phyloP scores from a whole-genome alignment of 1,140 invertebrate genomes.

The Bombus balteatus region DNA sequence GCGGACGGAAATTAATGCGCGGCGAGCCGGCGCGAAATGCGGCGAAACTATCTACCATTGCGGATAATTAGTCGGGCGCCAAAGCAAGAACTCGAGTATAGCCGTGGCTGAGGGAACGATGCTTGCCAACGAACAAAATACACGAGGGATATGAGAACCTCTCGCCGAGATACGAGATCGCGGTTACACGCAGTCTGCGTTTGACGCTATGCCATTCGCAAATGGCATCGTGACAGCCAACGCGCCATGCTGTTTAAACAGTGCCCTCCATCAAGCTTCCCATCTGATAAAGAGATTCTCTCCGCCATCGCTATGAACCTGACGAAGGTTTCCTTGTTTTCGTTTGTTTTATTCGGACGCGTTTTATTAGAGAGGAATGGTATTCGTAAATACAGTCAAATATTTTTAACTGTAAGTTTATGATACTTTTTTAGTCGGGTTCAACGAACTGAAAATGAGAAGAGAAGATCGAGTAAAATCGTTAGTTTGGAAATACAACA shows the following conservation, averaged over 20 bases:
- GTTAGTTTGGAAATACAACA: no score
- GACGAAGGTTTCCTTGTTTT: neutral
- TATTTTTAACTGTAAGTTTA: no score
- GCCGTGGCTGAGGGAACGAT: slow-evolving; percentile 5
- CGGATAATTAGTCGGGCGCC: slow-evolving; percentile 70
- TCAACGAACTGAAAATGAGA: no score
- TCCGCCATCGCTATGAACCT: neutral
- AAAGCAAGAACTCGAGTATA: slow-evolving; percentile 46
- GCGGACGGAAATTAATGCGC: slow-evolving; percentile 65
- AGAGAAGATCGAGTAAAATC: no score
- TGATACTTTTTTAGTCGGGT: no score
- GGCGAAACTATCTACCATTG: slow-evolving; percentile 67
- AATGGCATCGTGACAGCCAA: slow-evolving; percentile 36
- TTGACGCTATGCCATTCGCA: slow-evolving; percentile 11
- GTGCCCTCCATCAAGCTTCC: neutral
- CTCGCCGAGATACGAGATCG: slow-evolving; percentile 38
- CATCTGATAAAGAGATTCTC: neutral
- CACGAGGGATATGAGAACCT: neutral
- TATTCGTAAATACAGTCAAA: no score
- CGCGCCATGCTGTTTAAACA: slow-evolving; percentile 1
- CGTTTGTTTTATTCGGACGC: neutral
- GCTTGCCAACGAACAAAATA: slow-evolving; percentile 35
- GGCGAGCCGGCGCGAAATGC: slow-evolving; percentile 62
- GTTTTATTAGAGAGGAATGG: no score
- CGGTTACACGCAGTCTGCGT: slow-evolving; percentile 45